A percentile compares a stretch with the other conserved stretches of the same genome.
phyloP scores from a whole-genome alignment of 2,888 invertebrate species.

The Xestoiulus laeticollis region DNA sequence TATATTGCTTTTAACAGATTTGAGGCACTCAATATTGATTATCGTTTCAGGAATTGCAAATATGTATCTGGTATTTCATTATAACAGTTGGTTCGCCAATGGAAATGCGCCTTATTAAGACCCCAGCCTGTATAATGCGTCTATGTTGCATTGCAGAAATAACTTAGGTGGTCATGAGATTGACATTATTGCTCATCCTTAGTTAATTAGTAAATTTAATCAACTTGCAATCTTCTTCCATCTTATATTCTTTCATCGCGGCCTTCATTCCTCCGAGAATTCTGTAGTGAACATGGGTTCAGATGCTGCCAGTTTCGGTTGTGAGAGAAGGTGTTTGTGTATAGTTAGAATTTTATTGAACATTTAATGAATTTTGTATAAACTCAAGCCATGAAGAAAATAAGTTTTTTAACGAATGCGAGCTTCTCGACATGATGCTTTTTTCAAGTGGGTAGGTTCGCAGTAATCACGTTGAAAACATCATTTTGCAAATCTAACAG shows the following conservation, averaged over 20 bases:
- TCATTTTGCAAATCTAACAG: not conserved
- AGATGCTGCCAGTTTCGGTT: not conserved
- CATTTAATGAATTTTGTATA: not conserved
- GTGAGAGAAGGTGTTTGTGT: not conserved
- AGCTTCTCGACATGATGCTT: not conserved
- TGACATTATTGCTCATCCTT: not conserved
- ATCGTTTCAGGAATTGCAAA: not conserved
- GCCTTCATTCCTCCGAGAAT: not conserved
- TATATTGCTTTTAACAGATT: too few relatives aligned
- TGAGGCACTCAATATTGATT: not conserved
- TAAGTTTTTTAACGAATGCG: not conserved
- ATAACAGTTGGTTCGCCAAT: not conserved
- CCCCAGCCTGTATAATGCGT: not conserved
- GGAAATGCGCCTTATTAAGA: not conserved
- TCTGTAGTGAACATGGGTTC: not conserved
- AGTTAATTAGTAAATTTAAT: conserved; percentile 11
- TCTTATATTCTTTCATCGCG: not conserved
- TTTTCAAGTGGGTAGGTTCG: not conserved
- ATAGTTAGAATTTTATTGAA: not conserved
- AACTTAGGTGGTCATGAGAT: not conserved
- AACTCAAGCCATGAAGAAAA: not conserved
- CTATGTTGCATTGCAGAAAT: not conserved
- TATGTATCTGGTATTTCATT: not conserved
- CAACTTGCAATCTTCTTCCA: not conserved
- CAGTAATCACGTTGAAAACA: not conserved